Conservation (phyloP, 23 tunicate species). For the Trididemnum nubilum region DNA sequence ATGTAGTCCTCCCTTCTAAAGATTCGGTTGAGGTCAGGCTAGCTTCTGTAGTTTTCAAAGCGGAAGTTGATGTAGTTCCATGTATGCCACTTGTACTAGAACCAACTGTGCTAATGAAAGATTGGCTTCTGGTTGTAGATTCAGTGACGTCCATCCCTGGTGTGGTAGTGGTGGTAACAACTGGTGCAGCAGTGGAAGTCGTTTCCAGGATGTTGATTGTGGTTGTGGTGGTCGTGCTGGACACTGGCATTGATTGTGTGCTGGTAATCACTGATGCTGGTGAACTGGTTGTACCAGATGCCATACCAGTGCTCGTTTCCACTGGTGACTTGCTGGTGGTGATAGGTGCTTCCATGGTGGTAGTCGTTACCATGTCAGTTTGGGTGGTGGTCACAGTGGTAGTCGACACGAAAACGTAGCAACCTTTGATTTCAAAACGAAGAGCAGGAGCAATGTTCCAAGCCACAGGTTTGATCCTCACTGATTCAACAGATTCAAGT, state of each 20-base stretch:
- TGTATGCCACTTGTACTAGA: too few relatives aligned
- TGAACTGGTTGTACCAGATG: neutral
- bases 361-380: slow-evolving; percentile 43
- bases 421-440: slow-evolving; percentile 60
- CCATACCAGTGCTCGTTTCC: neutral
- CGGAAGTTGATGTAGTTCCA: neutral
- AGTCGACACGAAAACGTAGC: slow-evolving; percentile 43
- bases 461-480: slow-evolving; percentile 35
- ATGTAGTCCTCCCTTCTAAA: neutral
- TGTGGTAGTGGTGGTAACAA: neutral
- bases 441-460: slow-evolving; percentile 56
- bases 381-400: slow-evolving; percentile 47
- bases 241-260: neutral
- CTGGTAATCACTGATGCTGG: neutral
- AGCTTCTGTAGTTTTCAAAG: neutral
- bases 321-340: neutral
- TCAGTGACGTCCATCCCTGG: neutral
- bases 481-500: slow-evolving; percentile 32
- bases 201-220: neutral
- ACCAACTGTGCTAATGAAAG: neutral
- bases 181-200: neutral
- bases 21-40: neutral
- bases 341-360: neutral
- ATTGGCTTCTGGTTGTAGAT: neutral
- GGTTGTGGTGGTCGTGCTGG: slow-evolving; percentile 15